These are phyloP conservation scores for Proales similis DNA, from an alignment of 1,140 invertebrate genomes.

Conservation along the genomic window DNA sequence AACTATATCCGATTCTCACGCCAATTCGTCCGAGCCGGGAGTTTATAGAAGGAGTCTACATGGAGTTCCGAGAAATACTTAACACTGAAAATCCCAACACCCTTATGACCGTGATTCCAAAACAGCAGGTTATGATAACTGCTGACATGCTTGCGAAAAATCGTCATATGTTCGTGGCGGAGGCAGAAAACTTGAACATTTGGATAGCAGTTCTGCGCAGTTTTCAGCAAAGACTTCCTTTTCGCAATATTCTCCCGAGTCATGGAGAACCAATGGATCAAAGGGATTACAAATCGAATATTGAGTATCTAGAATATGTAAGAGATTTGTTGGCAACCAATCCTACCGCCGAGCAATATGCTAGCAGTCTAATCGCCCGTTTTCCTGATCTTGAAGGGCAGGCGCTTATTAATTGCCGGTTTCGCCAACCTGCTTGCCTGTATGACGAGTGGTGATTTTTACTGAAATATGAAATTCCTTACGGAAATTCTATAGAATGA, in stretches of 20 bases:
- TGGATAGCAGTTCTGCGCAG: not conserved
- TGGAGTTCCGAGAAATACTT: not conserved
- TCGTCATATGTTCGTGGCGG: not conserved
- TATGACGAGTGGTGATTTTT: not conserved
- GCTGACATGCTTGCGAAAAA: not conserved
- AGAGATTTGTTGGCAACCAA: not conserved
- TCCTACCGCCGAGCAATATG: not conserved
- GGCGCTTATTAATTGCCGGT: not conserved
- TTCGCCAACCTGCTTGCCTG: not conserved
- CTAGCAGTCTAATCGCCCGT: not conserved
- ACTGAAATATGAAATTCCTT: no score
- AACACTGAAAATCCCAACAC: not conserved
- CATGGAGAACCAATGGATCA: not conserved
- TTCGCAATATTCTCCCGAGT: not conserved
- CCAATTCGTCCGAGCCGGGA: not conserved
- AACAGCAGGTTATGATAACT: not conserved
- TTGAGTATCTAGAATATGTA: not conserved
- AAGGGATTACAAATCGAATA: not conserved
- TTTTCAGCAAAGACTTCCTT: not conserved
- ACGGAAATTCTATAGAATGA: no score
- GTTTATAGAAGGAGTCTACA: not conserved
- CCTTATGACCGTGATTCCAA: not conserved
- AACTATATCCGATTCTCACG: not conserved
- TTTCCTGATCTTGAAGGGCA: not conserved
- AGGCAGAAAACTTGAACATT: not conserved